Base-by-base conservation (phyloP, 1,140 invertebrate species). In the Drosophila bipectinata region DNA sequence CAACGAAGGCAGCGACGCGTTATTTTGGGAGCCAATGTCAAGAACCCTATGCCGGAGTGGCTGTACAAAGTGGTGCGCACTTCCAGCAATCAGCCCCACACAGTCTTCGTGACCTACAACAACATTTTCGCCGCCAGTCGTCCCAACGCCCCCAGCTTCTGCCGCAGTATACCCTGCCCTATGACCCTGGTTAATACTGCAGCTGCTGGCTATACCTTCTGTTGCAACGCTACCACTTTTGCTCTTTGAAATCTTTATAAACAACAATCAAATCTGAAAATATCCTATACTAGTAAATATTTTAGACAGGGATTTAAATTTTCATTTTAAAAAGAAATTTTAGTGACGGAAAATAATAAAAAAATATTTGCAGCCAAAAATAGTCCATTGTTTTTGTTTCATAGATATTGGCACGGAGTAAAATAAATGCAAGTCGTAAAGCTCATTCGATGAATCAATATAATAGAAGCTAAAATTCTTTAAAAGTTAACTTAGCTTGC, bases 21-120 rank as follows among this genome's bases (percentile, higher is more conserved):
- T 3, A 54, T 66, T 5, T 44, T 80, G n/a, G 72, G 45, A 0
- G 14, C 37, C n/a, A 44, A 30, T 1, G 12, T 51, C 4, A 71
- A 60, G 24, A 80, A 80, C 44, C 41, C 62, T 0, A 52, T 80
- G 21, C 78, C 77, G 7, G 21, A 57, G 44, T 80, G 78, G 78
- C 49, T 66, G 0, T 80, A 60, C 30, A 80, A 80, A 28, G 55
- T 67, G 37, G 59, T 80, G 1, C 51, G 55, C 5, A 64, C 58
- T 0, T 6, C 67, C 0, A 18, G 37, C 10, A 44, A 63, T 28
- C 37, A 9, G 9, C 58, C 71, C 0, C 47, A 77, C 14, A 48
- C 54, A 37, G 72, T 68, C 1, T 72, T 80, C 30, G 6, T 80
- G 9, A 75, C 72, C 26, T 72, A 62, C 15, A 80, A 80, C 61